These are phyloP conservation scores for Vultur gryphus DNA, from an alignment of 2,797 vertebrate species.

Conservation along the genomic window DNA sequence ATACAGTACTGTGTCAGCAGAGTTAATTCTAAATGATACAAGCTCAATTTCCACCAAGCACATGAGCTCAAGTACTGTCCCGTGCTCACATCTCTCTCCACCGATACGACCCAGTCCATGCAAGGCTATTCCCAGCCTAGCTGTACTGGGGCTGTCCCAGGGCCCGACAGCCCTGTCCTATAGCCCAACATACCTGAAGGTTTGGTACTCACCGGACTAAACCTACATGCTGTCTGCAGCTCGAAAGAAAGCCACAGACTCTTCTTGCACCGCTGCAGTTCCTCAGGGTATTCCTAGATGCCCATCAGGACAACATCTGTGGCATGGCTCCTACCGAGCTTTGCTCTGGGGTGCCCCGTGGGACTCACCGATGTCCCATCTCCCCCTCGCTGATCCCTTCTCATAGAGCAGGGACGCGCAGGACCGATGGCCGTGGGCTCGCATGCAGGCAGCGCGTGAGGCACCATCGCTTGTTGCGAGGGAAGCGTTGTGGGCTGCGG, in stretches of 20 bases:
- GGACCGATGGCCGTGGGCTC: not conserved
- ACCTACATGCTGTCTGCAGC: fast-evolving
- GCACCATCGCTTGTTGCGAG: fast-evolving
- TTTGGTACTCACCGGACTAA: not conserved
- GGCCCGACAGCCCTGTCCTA: not conserved
- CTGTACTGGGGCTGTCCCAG: too few species aligned
- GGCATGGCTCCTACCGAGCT: not conserved
- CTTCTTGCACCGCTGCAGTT: fast-evolving
- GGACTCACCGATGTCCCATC: not conserved
- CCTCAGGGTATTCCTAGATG: not conserved
- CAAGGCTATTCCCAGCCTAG: not conserved
- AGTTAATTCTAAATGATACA: not conserved
- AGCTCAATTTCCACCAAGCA: not conserved
- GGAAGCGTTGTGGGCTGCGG: fast-evolving
- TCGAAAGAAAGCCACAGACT: not conserved
- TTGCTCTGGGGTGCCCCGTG: not conserved
- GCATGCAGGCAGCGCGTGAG: fast-evolving
- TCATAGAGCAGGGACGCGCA: fast-evolving
- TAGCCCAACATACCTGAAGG: fast-evolving
- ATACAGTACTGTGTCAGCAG: fast-evolving
- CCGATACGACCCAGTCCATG: fast-evolving
- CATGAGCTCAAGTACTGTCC: fast-evolving
- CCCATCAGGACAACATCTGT: not conserved
- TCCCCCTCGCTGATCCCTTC: not conserved
- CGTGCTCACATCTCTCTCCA: fast-evolving